phyloP scores from a whole-genome alignment of 37 sponge, comb jelly and placozoan species.

The Crambe crambe region DNA sequence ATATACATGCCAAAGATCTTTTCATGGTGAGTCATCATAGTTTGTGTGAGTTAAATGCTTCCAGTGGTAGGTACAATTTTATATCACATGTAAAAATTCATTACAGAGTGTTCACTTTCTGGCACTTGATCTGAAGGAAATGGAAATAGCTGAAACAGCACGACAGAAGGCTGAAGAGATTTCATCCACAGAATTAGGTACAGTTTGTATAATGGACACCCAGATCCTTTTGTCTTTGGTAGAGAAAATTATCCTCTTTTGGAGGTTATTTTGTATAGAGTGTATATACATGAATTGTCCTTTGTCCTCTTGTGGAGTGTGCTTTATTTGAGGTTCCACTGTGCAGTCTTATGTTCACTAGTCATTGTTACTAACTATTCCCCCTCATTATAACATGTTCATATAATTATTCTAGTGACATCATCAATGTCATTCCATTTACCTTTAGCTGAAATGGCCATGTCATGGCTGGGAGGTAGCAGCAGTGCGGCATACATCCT shows the following conservation, averaged over 20 bases:
- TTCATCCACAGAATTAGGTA: conserved; percentile 2
- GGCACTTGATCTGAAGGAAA: conserved; percentile 37
- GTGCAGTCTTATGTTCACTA: not conserved
- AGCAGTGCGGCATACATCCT: too few species aligned
- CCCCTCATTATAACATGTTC: not conserved
- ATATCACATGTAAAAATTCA: not conserved
- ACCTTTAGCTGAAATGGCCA: too few species aligned
- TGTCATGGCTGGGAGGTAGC: too few species aligned
- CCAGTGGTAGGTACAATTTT: too few species aligned
- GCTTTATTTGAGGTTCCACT: not conserved
- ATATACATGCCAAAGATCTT: conserved; percentile 52
- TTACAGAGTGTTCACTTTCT: conserved; percentile 64
- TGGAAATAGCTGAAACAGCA: conserved; percentile 43
- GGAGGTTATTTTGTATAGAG: too few species aligned
- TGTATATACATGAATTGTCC: too few species aligned
- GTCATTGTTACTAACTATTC: not conserved
- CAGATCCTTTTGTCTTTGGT: not conserved
- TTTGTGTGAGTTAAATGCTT: too few species aligned
- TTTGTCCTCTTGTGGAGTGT: too few species aligned
- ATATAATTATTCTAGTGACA: not conserved
- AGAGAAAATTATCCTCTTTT: not conserved
- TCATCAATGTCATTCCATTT: too few species aligned
- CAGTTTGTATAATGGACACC: too few species aligned
- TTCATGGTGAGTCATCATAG: conserved; percentile 76
- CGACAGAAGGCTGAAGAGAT: conserved; percentile 44